Evolutionary conservation across 2,113 vertebrate genomes (phyloP).

Genomic region (Callipepla californica): DNA sequence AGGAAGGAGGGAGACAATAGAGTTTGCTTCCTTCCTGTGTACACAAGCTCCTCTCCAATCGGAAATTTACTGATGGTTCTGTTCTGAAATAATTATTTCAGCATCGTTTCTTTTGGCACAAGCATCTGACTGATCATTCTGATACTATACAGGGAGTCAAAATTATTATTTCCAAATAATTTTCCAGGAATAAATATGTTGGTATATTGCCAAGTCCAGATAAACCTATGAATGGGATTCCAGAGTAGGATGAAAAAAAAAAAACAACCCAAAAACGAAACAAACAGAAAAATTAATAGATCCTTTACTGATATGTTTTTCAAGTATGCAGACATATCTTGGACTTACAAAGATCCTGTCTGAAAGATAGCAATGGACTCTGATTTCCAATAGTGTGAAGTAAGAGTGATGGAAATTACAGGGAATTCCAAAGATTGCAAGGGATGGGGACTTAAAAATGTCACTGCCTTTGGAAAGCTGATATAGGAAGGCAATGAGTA

Average conservation of each 20-base stretch:
- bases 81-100: constrained; percentile 47
- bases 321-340: constrained; percentile 15
- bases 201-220: constrained; percentile 21
- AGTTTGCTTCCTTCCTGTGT: constrained; percentile 57
- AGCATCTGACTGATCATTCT: not conserved
- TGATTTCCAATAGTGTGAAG: not conserved
- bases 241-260: not conserved
- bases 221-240: constrained; percentile 14
- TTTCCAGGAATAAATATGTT: constrained; percentile 36
- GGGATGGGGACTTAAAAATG: not conserved
- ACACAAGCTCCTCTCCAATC: not conserved
- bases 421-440: not conserved
- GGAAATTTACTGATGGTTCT: constrained; percentile 35
- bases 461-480: not conserved
- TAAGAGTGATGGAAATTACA: not conserved
- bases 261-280: not conserved
- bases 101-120: constrained; percentile 12
- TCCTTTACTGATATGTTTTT: not conserved
- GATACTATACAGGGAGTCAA: not conserved
- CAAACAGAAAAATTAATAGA: not conserved
- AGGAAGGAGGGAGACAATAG: constrained; percentile 45
- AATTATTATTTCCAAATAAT: constrained; percentile 14
- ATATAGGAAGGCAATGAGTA: not conserved
- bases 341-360: not conserved
- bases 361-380: not conserved